Conservation (phyloP, 2,888 invertebrate genomes). For the Apodemia duryi region DNA sequence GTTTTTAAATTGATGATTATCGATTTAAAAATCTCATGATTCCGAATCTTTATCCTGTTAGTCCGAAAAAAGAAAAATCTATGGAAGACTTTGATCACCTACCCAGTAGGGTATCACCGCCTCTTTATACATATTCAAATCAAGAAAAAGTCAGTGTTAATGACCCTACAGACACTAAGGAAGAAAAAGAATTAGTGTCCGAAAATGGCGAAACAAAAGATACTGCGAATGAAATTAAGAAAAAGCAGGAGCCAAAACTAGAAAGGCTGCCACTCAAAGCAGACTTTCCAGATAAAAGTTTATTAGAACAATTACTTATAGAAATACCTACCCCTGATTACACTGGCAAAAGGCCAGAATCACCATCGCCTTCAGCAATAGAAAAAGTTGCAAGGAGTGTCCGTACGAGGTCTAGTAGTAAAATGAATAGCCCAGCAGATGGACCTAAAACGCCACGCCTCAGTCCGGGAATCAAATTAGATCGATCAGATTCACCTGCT, state of each 20-base stretch:
- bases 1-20: no score
- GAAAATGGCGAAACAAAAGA: slow-evolving; percentile 53
- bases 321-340: slow-evolving; percentile 86
- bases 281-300: slow-evolving; percentile 77
- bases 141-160: slow-evolving; percentile 80
- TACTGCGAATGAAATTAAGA: slow-evolving; percentile 31
- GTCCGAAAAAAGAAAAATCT: slow-evolving; percentile 44
- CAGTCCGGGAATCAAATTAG: slow-evolving; percentile 57
- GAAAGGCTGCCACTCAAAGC: slow-evolving; percentile 66
- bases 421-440: slow-evolving; percentile 83
- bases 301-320: slow-evolving; percentile 89
- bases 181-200: slow-evolving; percentile 36
- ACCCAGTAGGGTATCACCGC: slow-evolving; percentile 85
- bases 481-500: slow-evolving; percentile 61
- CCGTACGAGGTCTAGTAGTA: slow-evolving; percentile 83
- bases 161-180: slow-evolving; percentile 48
- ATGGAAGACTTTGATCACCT: slow-evolving; percentile 80
- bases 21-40: no score
- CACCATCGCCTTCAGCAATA: slow-evolving; percentile 67
- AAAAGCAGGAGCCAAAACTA: slow-evolving; percentile 43
- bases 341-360: slow-evolving; percentile 67
- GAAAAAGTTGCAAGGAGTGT: slow-evolving; percentile 75
- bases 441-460: slow-evolving; percentile 64
- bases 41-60: no score
- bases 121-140: slow-evolving; percentile 88